Conservation (phyloP, 2,113 vertebrate genomes). For the Synchiropus splendidus region DNA sequence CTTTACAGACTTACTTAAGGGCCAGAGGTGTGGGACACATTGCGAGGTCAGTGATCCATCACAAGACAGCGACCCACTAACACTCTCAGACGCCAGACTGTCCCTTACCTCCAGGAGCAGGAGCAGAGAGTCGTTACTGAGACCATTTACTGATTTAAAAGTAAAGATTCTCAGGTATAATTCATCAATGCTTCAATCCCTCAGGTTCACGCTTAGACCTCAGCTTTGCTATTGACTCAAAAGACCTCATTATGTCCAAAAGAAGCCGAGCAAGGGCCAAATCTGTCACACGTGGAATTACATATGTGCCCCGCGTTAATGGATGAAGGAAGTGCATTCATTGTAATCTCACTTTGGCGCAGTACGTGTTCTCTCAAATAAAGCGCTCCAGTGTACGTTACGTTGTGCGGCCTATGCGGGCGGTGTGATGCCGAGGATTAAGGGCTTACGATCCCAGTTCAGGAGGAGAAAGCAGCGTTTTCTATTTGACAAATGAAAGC, state of each 20-base stretch:
- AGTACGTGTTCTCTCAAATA: constrained; percentile 24
- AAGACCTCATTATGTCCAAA: constrained; percentile 13
- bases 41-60: too few species aligned
- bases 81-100: too few species aligned
- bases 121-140: too few species aligned
- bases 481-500: constrained; percentile 8
- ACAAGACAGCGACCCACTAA: too few species aligned
- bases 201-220: not conserved
- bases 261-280: constrained; percentile 10
- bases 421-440: constrained; percentile 4
- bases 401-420: constrained; percentile 5
- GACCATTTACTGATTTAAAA: too few species aligned
- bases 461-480: constrained; percentile 22
- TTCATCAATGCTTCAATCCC: constrained; percentile 4
- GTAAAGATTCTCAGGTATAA: too few species aligned
- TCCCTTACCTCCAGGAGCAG: too few species aligned
- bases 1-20: too few species aligned
- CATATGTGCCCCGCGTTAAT: constrained; percentile 1
- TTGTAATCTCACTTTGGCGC: constrained; percentile 24
- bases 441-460: constrained; percentile 25
- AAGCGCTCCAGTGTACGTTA: constrained; percentile 18
- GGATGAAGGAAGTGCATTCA: constrained; percentile 17
- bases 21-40: too few species aligned
- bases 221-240: constrained; percentile 5
- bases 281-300: constrained; percentile 24